Evolutionary conservation across 2,797 vertebrate genomes (phyloP), one percentile per base, ranked within the genome.

Genomic region (Micropoecilia bifurca): DNA sequence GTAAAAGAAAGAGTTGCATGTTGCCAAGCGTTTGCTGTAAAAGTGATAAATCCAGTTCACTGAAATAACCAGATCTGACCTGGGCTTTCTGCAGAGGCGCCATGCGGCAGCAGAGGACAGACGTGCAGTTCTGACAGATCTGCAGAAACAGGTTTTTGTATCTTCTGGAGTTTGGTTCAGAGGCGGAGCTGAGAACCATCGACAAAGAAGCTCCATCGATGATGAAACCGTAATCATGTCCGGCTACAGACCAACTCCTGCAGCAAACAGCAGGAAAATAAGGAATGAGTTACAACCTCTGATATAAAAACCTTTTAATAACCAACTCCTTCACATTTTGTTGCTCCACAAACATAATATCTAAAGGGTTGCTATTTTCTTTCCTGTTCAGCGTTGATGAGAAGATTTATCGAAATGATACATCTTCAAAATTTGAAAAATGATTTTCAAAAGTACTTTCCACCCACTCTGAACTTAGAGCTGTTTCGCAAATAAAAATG

Each of bases 31-130:
- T 36, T 78, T 30, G 73, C 7, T 47, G n/a, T 47, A 12, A 81
- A 79, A 69, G 33, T 9, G 3, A 80, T 41, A 2, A 36, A 36
- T 71, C 73, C 2, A 76, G 12, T 75, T 46, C 18, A 43, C 41
- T 50, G 4, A 71, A 46, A 28, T 28, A 16, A 71, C 6, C n/a
- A 16, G 36, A 41, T 84, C 91, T 75, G 71, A 96, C 98, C 97
- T 99, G 98, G 30, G 98, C 98, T 92, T 99, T 99, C 90, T 99
- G 98, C 77, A 99, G 85, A 0, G 99, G 99, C 16, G 98, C 99
- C 98, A 99, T 99, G 41, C 99, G 96, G 76, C 99, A 99, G 94
- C 99, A 99, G 18, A 99, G 96, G 28, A 99, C 97, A 8, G 98
- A 94, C 1, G 97, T 97, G 82, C 98, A 99, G 88, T 97, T 99